Percentiles rank a stretch among this genome's conserved stretches.
Evolutionary conservation across 2,888 invertebrate genomes (phyloP).

Genomic region (Cerastoderma edule): DNA sequence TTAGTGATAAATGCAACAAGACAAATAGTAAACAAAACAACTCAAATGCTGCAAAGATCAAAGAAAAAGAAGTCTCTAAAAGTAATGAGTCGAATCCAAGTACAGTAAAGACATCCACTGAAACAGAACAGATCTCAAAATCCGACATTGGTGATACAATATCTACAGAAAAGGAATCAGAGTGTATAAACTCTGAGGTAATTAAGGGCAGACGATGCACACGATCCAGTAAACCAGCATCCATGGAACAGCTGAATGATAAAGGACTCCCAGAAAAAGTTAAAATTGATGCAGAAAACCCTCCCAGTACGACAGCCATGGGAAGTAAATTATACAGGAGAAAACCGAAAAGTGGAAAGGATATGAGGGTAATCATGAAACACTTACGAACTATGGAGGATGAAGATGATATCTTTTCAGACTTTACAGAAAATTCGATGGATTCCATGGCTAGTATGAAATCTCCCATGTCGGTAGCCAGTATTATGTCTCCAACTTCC

Average conservation of each 20-base stretch:
- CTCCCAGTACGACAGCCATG: neutral
- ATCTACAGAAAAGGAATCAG: neutral
- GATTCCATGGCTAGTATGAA: neutral
- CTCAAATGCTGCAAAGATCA: too few relatives aligned
- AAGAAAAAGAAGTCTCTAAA: neutral
- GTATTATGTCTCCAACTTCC: too few relatives aligned
- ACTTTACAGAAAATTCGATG: conserved; percentile 6
- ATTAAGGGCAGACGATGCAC: neutral
- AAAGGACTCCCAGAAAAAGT: conserved; percentile 8
- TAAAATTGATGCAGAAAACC: neutral
- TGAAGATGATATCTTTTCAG: conserved; percentile 9
- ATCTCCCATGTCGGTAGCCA: neutral
- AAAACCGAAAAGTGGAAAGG: conserved; percentile 14
- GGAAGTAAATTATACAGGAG: neutral
- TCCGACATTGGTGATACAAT: neutral
- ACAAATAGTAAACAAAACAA: too few relatives aligned
- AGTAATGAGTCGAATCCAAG: neutral
- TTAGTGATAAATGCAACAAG: too few relatives aligned
- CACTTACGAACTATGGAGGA: neutral
- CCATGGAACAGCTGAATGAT: conserved; percentile 13
- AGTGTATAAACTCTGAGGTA: neutral
- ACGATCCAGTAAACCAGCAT: conserved; percentile 17
- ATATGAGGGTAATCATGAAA: conserved; percentile 14
- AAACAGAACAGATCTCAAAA: neutral
- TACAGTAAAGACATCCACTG: neutral